These are phyloP conservation scores for Lampris megalopsis DNA, from an alignment of 2,113 vertebrate genomes.

Conservation along the genomic window DNA sequence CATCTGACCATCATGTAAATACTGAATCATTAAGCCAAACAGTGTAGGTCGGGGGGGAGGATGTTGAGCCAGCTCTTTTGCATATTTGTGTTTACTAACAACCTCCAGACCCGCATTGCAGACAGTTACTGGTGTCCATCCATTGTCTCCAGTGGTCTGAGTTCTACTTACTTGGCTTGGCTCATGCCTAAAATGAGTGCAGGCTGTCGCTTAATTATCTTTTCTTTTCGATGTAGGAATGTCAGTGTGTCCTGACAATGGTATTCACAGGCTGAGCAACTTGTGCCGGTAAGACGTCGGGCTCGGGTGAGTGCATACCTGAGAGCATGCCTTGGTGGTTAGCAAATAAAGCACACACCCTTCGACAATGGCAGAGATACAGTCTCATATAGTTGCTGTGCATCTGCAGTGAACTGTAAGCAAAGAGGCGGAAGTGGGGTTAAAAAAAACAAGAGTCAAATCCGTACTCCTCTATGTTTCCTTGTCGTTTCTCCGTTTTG, in stretches of 20 bases:
- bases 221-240: slow-evolving; percentile 5
- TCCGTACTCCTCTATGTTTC: background rate
- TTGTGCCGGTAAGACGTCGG: slow-evolving; percentile 40
- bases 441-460: background rate
- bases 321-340: slow-evolving; percentile 27
- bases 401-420: background rate
- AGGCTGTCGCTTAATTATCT: accelerated
- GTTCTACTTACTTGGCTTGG: background rate
- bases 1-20: slow-evolving; percentile 58
- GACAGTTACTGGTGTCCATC: background rate
- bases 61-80: slow-evolving; percentile 29
- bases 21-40: slow-evolving; percentile 64
- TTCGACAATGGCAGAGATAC: background rate
- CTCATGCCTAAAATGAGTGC: background rate
- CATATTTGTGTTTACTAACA: slow-evolving; percentile 29
- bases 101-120: slow-evolving; percentile 15
- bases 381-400: background rate
- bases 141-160: background rate
- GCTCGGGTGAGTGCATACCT: slow-evolving; percentile 68
- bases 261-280: slow-evolving; percentile 30
- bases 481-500: slow-evolving; percentile 16
- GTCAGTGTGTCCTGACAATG: slow-evolving; percentile 26
- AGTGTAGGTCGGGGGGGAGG: slow-evolving; percentile 33
- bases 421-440: background rate
- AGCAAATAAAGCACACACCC: slow-evolving; percentile 7